phyloP scores from a whole-genome alignment of 64 coral and sea anemone species.

The Stichodactyla mertensii region DNA sequence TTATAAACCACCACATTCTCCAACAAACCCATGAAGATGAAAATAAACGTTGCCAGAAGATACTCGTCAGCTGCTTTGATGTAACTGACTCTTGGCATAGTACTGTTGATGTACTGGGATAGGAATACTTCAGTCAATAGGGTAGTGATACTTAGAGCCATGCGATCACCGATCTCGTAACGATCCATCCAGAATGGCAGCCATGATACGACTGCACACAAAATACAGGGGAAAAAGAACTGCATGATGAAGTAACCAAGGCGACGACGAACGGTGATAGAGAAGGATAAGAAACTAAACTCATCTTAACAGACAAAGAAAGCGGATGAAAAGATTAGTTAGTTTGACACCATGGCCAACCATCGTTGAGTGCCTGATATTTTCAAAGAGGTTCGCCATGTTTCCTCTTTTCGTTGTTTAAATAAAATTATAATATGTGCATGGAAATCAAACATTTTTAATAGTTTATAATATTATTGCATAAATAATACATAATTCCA shows the following conservation, averaged over 20 bases:
- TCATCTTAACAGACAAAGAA: slow-evolving; percentile 13
- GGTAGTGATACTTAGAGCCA: slow-evolving; percentile 56
- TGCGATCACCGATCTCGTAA: slow-evolving; percentile 64
- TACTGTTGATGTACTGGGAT: slow-evolving; percentile 47
- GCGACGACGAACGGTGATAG: slow-evolving; percentile 37
- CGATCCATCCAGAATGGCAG: slow-evolving; percentile 61
- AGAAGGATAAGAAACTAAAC: slow-evolving; percentile 40
- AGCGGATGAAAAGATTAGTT: background rate
- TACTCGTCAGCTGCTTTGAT: slow-evolving; percentile 55
- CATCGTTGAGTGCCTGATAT: background rate
- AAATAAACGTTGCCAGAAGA: background rate
- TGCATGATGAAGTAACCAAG: slow-evolving; percentile 60
- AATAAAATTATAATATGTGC: no score
- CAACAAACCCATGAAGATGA: no score
- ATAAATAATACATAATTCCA: no score
- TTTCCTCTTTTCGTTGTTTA: no score
- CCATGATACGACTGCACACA: slow-evolving; percentile 66
- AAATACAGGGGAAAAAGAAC: slow-evolving; percentile 67
- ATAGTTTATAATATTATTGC: no score
- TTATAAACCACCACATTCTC: no score
- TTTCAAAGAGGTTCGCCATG: no score
- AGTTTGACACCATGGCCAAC: background rate
- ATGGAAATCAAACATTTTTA: no score
- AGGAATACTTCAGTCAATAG: slow-evolving; percentile 60
- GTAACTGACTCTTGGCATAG: slow-evolving; percentile 64